A percentile compares a stretch with the other conserved stretches of the same genome.
These are phyloP conservation scores for Brachionichthys hirsutus DNA, from an alignment of 2,113 vertebrate genomes.

Conservation along the genomic window DNA sequence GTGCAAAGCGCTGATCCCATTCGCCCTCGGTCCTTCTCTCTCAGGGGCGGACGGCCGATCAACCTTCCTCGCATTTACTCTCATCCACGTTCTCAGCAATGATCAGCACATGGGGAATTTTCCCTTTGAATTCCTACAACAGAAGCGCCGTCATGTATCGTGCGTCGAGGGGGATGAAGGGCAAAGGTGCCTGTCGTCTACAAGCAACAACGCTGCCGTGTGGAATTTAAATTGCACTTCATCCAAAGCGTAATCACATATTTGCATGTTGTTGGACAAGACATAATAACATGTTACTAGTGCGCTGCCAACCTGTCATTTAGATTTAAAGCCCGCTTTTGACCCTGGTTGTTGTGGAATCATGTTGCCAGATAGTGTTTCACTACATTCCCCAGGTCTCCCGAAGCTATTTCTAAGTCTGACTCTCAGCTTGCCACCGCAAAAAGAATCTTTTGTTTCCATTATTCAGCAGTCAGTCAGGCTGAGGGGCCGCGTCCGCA, in stretches of 20 bases:
- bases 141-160: constrained; percentile 26
- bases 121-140: constrained; percentile 3
- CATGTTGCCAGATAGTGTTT: constrained; percentile 36
- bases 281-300: constrained; percentile 34
- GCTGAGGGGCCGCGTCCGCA: constrained; percentile 38
- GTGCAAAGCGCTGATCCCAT: constrained; percentile 34
- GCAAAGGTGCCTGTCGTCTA: constrained; percentile 20
- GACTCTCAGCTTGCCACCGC: constrained; percentile 22
- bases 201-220: constrained; percentile 6
- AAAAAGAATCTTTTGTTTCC: constrained; percentile 61
- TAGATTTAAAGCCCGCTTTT: constrained; percentile 4
- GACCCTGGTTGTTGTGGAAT: constrained; percentile 13
- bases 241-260: constrained; percentile 1
- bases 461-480: constrained; percentile 65
- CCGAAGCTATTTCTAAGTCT: constrained; percentile 53
- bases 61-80: constrained; percentile 32
- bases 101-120: constrained; percentile 17
- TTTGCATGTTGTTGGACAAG: constrained; percentile 19
- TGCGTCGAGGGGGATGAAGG: constrained; percentile 25
- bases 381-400: constrained; percentile 24
- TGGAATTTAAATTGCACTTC: constrained; percentile 20
- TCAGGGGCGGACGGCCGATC: constrained; percentile 27
- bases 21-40: constrained; percentile 19
- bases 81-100: constrained; percentile 15
- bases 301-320: constrained; percentile 1